A percentile compares a stretch with the other conserved stretches of the same genome.
Evolutionary conservation across 2,797 vertebrate species (phyloP).

Genomic region (Gila robusta): DNA sequence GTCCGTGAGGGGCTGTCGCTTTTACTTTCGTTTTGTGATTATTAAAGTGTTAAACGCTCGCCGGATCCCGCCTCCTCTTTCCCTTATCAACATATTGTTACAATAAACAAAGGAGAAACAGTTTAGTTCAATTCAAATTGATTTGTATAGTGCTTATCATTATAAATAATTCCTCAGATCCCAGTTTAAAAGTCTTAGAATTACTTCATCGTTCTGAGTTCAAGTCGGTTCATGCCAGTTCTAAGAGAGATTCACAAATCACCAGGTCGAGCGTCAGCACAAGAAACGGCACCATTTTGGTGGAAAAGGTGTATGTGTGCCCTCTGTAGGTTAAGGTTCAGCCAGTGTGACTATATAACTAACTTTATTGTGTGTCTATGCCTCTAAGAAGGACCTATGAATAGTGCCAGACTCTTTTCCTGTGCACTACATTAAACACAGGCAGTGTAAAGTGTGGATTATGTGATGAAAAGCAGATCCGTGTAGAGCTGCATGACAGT

Average conservation of each 20-base stretch:
- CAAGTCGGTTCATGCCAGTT: not conserved
- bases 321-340: not conserved
- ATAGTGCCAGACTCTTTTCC: constrained; percentile 44
- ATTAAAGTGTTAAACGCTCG: too few relatives aligned
- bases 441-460: constrained; percentile 16
- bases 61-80: too few relatives aligned
- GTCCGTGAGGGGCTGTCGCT: too few relatives aligned
- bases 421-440: constrained; percentile 36
- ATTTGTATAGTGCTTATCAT: not conserved
- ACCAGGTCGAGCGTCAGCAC: not conserved
- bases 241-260: not conserved
- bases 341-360: constrained; percentile 17
- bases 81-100: too few relatives aligned
- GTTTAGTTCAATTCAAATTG: not conserved
- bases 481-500: constrained; percentile 25
- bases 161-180: not conserved
- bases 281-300: not conserved
- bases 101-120: not conserved
- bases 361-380: constrained; percentile 11
- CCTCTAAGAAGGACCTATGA: constrained; percentile 4
- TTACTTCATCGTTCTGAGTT: not conserved
- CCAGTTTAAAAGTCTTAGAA: not conserved
- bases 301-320: not conserved
- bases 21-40: too few relatives aligned
- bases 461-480: constrained; percentile 54